Evolutionary conservation across 2,888 invertebrate genomes (phyloP).

Genomic region (Lepidocyrtoides sp.): DNA sequence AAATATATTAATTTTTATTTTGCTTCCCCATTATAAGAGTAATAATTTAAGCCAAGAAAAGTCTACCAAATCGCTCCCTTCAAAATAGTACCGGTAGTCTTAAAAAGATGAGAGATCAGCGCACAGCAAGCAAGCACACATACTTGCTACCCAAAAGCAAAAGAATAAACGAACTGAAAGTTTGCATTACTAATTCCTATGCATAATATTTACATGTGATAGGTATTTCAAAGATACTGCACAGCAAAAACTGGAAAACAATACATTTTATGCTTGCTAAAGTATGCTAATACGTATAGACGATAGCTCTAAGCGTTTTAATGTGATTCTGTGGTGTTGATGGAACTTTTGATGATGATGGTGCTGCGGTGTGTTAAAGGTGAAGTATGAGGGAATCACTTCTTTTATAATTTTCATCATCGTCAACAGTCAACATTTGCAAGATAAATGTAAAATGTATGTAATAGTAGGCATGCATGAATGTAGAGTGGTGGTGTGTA

Average conservation of each 20-base stretch:
- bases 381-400: slow-evolving; percentile 20
- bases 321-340: slow-evolving; percentile 5
- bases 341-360: slow-evolving; percentile 19
- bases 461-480: not conserved
- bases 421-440: not conserved
- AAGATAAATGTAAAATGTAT: not conserved
- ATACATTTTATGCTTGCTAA: not conserved
- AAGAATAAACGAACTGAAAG: not conserved
- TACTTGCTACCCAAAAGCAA: not conserved
- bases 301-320: not conserved
- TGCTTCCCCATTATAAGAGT: slow-evolving; percentile 1
- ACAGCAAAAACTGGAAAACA: not conserved
- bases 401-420: not conserved
- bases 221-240: not conserved
- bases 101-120: too few species aligned
- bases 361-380: slow-evolving; percentile 30
- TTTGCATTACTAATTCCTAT: slow-evolving; percentile 61
- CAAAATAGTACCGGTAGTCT: slow-evolving; percentile 11
- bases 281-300: not conserved
- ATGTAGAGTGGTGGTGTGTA: slow-evolving; percentile 22
- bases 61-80: slow-evolving; percentile 16
- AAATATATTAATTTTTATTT: slow-evolving; percentile 24
- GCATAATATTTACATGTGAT: slow-evolving; percentile 47
- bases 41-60: slow-evolving; percentile 43
- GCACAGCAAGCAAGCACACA: not conserved